phyloP scores from a whole-genome alignment of 2,888 invertebrate genomes.

The Leptinotarsa haldemani region DNA sequence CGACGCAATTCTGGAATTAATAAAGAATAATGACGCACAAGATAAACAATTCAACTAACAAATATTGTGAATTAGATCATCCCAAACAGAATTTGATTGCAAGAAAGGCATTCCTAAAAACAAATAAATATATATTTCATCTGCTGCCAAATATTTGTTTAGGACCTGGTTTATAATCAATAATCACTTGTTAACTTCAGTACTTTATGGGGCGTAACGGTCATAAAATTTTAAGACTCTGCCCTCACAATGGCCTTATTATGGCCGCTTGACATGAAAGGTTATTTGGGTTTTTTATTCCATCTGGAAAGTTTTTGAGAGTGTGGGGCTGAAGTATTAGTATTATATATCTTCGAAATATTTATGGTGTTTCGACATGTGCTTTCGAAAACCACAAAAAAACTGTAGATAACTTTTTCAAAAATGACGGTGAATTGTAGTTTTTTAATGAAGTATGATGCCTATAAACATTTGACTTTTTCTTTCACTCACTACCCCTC shows the following conservation, averaged over 20 bases:
- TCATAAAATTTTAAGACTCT: constrained; percentile 18
- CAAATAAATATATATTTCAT: constrained; percentile 1
- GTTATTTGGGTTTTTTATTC: neutral
- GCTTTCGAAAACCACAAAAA: neutral
- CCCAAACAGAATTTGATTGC: neutral
- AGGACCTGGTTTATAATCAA: constrained; percentile 12
- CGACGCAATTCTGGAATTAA: no score
- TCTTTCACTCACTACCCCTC: no score
- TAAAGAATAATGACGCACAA: no score
- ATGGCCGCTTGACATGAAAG: constrained; percentile 10
- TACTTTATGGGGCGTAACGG: neutral
- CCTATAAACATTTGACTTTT: no score
- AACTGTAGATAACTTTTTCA: neutral
- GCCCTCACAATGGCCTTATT: constrained; percentile 7
- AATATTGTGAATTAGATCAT: neutral
- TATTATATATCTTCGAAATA: neutral
- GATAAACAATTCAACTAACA: neutral
- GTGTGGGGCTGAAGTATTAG: neutral
- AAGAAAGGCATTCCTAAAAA: neutral
- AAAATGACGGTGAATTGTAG: neutral
- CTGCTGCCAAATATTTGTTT: constrained; percentile 10
- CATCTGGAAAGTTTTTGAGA: neutral
- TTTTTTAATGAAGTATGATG: no score
- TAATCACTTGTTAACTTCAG: constrained; percentile 17
- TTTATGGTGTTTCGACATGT: neutral